phyloP scores from a whole-genome alignment of 2,888 invertebrate species.

The Trissonchulus latispiculum region DNA sequence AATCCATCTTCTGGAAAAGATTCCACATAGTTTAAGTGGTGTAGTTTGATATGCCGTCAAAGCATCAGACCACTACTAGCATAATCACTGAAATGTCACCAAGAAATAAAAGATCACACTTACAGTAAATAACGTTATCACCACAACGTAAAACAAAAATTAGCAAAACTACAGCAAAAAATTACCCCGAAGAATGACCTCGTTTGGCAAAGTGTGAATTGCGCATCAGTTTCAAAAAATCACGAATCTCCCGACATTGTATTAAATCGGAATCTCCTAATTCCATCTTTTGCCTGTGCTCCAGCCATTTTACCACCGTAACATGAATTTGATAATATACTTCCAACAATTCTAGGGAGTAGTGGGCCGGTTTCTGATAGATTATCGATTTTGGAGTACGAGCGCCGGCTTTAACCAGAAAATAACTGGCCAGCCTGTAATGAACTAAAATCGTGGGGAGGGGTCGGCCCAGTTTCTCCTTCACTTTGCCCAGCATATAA shows the following conservation, averaged over 20 bases:
- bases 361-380: conserved; percentile 40
- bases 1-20: too few species aligned
- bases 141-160: too few species aligned
- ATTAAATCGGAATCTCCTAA: not conserved
- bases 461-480: conserved; percentile 57
- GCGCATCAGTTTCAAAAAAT: not conserved
- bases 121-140: too few species aligned
- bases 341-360: conserved; percentile 45
- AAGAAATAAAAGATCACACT: too few species aligned
- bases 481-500: conserved; percentile 90
- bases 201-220: not conserved
- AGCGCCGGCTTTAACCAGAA: conserved; percentile 43
- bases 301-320: conserved; percentile 19
- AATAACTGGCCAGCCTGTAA: conserved; percentile 36
- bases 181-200: too few species aligned
- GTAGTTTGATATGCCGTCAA: too few species aligned
- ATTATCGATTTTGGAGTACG: conserved; percentile 44
- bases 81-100: too few species aligned
- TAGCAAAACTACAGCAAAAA: too few species aligned
- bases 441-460: not conserved
- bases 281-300: not conserved
- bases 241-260: too few species aligned
- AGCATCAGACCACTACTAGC: too few species aligned
- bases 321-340: conserved; percentile 30
- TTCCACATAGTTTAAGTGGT: too few species aligned